These are phyloP conservation scores for Cacoxenus indagator DNA, from an alignment of 2,888 invertebrate species.

Conservation along the genomic window DNA sequence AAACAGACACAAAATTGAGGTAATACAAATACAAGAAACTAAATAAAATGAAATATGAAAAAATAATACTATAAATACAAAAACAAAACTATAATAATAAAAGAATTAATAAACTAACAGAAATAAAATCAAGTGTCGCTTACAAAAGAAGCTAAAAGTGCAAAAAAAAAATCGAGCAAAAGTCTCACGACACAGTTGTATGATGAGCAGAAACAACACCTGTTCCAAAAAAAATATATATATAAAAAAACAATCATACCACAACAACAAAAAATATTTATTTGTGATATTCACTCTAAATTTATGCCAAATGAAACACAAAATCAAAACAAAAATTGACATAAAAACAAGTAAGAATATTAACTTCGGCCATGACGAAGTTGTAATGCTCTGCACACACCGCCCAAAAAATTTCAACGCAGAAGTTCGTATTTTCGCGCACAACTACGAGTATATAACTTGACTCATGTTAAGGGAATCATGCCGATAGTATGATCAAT, in stretches of 20 bases:
- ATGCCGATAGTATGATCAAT: too few species aligned
- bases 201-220: conserved; percentile 34
- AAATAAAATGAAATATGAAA: too few species aligned
- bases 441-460: too few species aligned
- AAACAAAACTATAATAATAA: too few species aligned
- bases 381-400: too few species aligned
- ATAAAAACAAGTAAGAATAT: background rate
- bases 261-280: conserved; percentile 32
- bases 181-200: conserved; percentile 51
- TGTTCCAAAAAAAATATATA: conserved; percentile 25
- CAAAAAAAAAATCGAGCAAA: conserved; percentile 33
- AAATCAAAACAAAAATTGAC: conserved; percentile 10
- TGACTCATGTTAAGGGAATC: too few species aligned
- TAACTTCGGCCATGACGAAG: too few species aligned
- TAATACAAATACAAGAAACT: too few species aligned
- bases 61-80: too few species aligned
- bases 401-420: too few species aligned
- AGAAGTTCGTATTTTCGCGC: too few species aligned
- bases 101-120: background rate
- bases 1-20: too few species aligned
- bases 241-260: background rate
- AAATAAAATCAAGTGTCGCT: conserved; percentile 24
- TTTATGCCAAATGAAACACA: conserved; percentile 44
- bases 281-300: conserved; percentile 44
- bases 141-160: conserved; percentile 17